These are phyloP conservation scores for Smutsia temminckii DNA, from an alignment of 2,797 vertebrate species.

Conservation along the genomic window DNA sequence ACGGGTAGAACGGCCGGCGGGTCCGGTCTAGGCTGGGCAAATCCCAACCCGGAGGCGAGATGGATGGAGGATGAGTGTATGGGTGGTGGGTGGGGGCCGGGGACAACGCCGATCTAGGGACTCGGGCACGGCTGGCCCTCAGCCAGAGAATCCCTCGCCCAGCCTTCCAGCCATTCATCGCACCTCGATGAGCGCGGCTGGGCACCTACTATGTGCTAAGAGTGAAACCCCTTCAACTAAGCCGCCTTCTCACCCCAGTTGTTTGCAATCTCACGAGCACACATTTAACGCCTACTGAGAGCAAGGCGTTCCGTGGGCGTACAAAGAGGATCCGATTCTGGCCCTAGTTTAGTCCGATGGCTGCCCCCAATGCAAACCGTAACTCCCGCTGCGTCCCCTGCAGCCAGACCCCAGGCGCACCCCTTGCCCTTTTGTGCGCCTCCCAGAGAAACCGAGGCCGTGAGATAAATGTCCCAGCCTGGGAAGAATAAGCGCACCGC, in stretches of 20 bases:
- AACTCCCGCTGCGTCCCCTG: neutral
- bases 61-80: neutral
- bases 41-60: neutral
- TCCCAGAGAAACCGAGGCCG: neutral
- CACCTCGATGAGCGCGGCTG: neutral
- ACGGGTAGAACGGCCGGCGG: neutral
- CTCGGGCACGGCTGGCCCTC: neutral
- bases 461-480: neutral
- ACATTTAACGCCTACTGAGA: neutral
- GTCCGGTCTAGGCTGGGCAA: neutral
- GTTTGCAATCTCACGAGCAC: constrained; percentile 15
- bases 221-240: neutral
- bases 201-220: neutral
- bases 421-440: constrained; percentile 70
- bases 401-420: neutral
- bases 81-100: neutral
- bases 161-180: neutral
- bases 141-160: neutral
- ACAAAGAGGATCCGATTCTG: constrained; percentile 14
- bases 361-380: neutral
- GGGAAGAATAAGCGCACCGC: constrained; percentile 16
- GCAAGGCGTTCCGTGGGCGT: neutral
- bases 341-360: neutral
- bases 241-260: neutral
- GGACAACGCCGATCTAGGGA: neutral